Percentiles rank a stretch among this genome's conserved stretches.
Evolutionary conservation across 2,797 vertebrate genomes (phyloP).

Genomic region (Pangasius macronema): DNA sequence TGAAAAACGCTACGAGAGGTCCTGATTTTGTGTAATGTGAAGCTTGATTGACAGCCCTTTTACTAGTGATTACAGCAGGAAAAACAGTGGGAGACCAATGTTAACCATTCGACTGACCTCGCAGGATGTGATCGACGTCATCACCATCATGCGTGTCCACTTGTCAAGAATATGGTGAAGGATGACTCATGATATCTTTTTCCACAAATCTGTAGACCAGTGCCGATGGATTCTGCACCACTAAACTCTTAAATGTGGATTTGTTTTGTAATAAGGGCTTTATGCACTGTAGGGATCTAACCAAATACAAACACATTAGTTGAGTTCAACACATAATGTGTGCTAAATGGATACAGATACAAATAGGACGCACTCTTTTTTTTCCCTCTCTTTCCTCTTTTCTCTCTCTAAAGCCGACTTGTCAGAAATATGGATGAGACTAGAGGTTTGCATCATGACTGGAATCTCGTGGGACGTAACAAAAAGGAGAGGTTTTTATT

Average conservation of each 20-base stretch:
- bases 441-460: not conserved
- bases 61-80: not conserved
- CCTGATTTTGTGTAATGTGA: not conserved
- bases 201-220: not conserved
- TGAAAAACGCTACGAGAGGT: not conserved
- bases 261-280: not conserved
- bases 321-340: not conserved
- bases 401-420: not conserved
- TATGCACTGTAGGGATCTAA: not conserved
- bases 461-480: not conserved
- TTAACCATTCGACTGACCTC: not conserved
- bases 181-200: not conserved
- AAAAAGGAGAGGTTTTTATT: not conserved
- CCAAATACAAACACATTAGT: not conserved
- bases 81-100: not conserved
- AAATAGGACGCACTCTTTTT: not conserved
- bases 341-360: not conserved
- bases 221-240: not conserved
- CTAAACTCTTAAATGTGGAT: not conserved
- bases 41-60: not conserved
- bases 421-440: not conserved
- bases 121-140: not conserved
- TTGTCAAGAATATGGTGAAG: conserved; percentile 2
- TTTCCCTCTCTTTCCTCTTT: not conserved
- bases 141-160: not conserved